Evolutionary conservation across 2,888 invertebrate genomes (phyloP).

Genomic region (Hirudinaria manillensis): DNA sequence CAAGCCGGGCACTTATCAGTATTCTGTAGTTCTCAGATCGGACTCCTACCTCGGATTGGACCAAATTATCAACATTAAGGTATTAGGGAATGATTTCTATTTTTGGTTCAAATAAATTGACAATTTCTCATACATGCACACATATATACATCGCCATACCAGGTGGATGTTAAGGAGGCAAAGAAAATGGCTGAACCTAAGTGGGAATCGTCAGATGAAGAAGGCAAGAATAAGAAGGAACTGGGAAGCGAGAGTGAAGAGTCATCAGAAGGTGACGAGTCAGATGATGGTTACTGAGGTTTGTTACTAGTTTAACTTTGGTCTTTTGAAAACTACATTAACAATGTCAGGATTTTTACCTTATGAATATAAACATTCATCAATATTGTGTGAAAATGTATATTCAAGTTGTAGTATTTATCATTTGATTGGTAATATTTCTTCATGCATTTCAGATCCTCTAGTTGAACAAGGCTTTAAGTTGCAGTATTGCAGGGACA

Average conservation of each 20-base stretch:
- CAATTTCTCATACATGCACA: too few species aligned
- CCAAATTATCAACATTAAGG: constrained; percentile 60
- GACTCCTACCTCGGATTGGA: constrained; percentile 97
- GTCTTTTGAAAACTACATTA: background rate
- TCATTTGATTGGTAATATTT: too few species aligned
- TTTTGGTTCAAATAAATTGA: too few species aligned
- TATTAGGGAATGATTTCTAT: constrained; percentile 19
- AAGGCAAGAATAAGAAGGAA: constrained; percentile 58
- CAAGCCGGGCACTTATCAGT: constrained; percentile 84
- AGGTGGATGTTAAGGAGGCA: constrained; percentile 92
- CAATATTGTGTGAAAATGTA: too few species aligned
- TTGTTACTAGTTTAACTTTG: background rate
- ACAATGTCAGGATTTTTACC: too few species aligned
- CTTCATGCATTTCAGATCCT: too few species aligned
- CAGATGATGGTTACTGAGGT: constrained; percentile 32
- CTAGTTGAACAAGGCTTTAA: too few species aligned
- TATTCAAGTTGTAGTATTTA: too few species aligned
- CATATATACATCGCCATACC: too few species aligned
- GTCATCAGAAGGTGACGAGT: constrained; percentile 48
- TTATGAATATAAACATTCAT: too few species aligned
- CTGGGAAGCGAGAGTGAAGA: constrained; percentile 36
- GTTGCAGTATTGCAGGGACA: too few species aligned
- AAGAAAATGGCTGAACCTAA: constrained; percentile 82
- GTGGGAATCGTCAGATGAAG: constrained; percentile 86
- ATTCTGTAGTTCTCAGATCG: constrained; percentile 81